A percentile compares a stretch with the other conserved stretches of the same genome.
These are phyloP conservation scores for Sternarchorhynchus goeldii DNA, from an alignment of 2,797 vertebrate species.

Conservation along the genomic window DNA sequence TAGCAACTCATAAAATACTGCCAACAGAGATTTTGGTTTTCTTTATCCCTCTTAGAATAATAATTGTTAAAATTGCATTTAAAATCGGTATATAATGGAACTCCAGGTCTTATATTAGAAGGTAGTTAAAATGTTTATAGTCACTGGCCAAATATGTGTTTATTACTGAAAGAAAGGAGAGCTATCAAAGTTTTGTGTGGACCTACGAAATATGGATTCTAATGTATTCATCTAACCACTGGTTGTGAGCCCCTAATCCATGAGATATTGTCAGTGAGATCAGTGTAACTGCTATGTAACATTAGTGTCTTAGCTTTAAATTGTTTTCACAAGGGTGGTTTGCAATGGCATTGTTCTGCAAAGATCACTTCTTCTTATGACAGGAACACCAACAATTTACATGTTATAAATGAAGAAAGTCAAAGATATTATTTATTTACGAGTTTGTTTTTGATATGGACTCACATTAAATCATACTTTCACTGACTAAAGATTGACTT, in stretches of 20 bases:
- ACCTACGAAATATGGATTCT: not conserved
- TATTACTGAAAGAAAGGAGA: conserved; percentile 6
- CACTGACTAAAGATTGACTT: not conserved
- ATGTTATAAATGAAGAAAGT: not conserved
- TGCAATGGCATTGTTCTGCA: conserved; percentile 12
- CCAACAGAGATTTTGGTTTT: not conserved
- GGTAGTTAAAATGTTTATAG: conserved; percentile 15
- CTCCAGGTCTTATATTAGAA: conserved; percentile 79
- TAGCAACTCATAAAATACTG: not conserved
- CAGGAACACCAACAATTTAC: not conserved
- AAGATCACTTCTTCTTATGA: conserved; percentile 3
- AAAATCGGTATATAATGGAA: conserved; percentile 63
- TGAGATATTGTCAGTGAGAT: not conserved
- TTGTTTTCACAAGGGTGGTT: conserved; percentile 22
- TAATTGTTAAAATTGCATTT: conserved; percentile 71
- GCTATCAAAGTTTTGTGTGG: not conserved
- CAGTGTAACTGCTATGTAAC: not conserved
- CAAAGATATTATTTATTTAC: conserved; percentile 7
- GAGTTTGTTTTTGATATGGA: conserved; percentile 3
- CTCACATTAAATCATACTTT: conserved; percentile 9
- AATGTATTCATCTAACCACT: not conserved
- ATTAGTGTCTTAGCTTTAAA: conserved; percentile 26
- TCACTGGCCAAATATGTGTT: conserved; percentile 56
- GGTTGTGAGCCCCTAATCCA: not conserved
- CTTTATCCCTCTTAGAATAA: conserved; percentile 37